Evolutionary conservation across 2,797 vertebrate species (phyloP).

Genomic region (Myotis findleyi): DNA sequence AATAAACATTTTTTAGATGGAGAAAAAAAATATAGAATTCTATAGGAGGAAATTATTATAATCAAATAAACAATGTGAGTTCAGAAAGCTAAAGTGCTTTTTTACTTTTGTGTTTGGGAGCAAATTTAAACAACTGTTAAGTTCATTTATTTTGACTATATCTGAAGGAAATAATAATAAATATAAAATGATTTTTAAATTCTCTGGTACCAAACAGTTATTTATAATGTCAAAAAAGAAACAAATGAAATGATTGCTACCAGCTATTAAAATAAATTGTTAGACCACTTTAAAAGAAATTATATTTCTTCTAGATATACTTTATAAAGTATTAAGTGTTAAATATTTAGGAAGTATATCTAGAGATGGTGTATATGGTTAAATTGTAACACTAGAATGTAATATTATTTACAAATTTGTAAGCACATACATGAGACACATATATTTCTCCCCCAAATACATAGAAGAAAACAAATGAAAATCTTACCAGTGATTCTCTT

Average conservation of each 20-base stretch:
- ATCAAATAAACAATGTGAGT: not conserved
- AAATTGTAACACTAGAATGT: not conserved
- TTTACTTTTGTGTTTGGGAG: not conserved
- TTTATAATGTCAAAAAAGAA: not conserved
- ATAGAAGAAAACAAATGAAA: not conserved
- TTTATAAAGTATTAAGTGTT: not conserved
- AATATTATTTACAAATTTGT: not conserved
- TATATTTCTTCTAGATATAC: not conserved
- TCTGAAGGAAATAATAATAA: not conserved
- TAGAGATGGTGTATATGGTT: not conserved
- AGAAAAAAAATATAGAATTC: not conserved
- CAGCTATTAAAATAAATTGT: not conserved
- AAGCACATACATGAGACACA: not conserved
- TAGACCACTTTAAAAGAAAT: not conserved
- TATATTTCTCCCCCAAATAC: not conserved
- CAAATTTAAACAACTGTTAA: not conserved
- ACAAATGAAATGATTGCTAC: not conserved
- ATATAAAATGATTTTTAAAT: conserved; percentile 18
- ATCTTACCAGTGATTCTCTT: conserved; percentile 1
- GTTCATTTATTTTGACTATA: not conserved
- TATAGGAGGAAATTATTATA: not conserved
- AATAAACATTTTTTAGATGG: not conserved
- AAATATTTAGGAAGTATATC: not conserved
- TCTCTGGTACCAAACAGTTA: not conserved
- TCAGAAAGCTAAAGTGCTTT: not conserved